Evolutionary conservation across 2,797 vertebrate species (phyloP), one percentile per base, ranked within the genome.

Genomic region (Xenentodon cancila): DNA sequence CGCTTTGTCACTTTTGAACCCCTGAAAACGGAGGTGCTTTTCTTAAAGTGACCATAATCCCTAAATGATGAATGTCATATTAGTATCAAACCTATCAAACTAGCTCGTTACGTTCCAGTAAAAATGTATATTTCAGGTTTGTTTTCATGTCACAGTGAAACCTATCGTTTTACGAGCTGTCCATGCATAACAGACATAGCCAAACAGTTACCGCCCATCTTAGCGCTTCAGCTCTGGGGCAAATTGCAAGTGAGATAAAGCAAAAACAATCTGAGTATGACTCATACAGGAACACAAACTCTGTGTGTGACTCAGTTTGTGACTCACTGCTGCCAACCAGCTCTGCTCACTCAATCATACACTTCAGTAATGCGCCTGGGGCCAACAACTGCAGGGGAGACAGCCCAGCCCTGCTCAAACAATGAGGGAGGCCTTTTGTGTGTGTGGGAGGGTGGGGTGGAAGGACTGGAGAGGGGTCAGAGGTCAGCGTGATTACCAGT

Each of bases 271-370:
- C 81, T 49, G 70, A 60, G 75, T 0, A 64, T 93, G 90, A 93
- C 77, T 93, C 93, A 94, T 63, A 75, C 87, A 91, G 90, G 91
- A 93, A 93, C 84, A 89, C 85, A 92, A 90, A 89, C 88, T 86
- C 17, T 64, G 85, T 84, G 84, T 84, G 85, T 89, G 89, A 87
- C 76, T 89, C 85, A 88, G 72, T 7, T 13, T 57, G 75, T 94
- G 92, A 94, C 83, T 94, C 93, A 94, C 78, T 80, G 80, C 90
- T 92, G 81, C 92, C 93, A 93, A 92, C 93, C 81, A 91, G 81
- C 78, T 90, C 79, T 56, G 73, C 71, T 87, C 80, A 77, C 88
- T 92, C 89, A 89, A 89, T 91, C 82, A 88, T 68, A 87, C 84
- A 80, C 84, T 89, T 82, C 73, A 88, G 81, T 50, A 77, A 75